Conservation (phyloP, 2,113 vertebrate species). For the Paradoxurus hermaphroditus region DNA sequence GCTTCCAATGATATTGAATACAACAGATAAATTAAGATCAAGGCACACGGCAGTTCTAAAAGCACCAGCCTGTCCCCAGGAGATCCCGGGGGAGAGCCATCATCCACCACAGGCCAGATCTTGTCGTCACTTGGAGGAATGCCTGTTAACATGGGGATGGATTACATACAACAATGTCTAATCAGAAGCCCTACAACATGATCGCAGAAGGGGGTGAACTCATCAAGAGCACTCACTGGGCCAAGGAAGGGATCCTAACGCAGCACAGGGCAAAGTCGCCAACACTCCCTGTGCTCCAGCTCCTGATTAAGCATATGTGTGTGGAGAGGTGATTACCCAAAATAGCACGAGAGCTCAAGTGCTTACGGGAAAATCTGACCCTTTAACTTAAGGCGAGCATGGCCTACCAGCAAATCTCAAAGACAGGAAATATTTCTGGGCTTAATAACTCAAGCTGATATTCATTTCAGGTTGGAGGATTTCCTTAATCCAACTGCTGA, state of each 20-base stretch:
- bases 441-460: constrained; percentile 54
- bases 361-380: constrained; percentile 53
- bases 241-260: background rate
- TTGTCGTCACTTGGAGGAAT: constrained; percentile 51
- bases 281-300: background rate
- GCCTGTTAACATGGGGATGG: background rate
- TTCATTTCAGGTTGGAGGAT: constrained; percentile 55
- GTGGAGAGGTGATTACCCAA: constrained; percentile 8
- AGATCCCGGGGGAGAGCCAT: constrained; percentile 35
- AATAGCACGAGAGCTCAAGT: constrained; percentile 59
- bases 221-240: background rate
- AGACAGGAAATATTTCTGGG: constrained; percentile 61
- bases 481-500: constrained; percentile 28
- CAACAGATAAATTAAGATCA: constrained; percentile 79
- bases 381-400: constrained; percentile 48
- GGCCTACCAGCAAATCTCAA: constrained; percentile 64
- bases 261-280: background rate
- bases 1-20: constrained; percentile 70
- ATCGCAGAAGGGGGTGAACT: background rate
- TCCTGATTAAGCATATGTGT: constrained; percentile 22
- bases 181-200: constrained; percentile 4
- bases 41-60: constrained; percentile 66
- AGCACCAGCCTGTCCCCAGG: constrained; percentile 67
- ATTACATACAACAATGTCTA: background rate
- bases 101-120: background rate